Evolutionary conservation across 2,797 vertebrate species (phyloP).

Genomic region (Petrocephalus sullivani): DNA sequence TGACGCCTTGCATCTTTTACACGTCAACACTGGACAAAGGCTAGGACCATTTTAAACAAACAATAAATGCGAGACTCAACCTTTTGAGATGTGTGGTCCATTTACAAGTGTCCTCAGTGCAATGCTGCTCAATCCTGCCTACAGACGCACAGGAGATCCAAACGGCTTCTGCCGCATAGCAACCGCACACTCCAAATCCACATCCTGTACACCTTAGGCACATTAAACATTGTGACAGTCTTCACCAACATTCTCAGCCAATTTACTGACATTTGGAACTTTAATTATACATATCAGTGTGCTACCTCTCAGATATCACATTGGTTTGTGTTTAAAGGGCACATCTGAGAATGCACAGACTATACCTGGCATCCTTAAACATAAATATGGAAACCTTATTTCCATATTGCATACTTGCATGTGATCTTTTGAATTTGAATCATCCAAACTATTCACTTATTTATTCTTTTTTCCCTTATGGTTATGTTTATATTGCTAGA

Average conservation of each 20-base stretch:
- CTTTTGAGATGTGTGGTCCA: neutral
- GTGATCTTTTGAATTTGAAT: neutral
- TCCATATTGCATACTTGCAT: neutral
- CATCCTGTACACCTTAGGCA: neutral
- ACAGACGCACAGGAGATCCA: neutral
- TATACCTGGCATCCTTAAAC: neutral
- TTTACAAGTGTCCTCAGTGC: neutral
- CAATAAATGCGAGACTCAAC: neutral
- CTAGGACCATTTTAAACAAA: neutral
- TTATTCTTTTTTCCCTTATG: neutral
- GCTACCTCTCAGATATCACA: neutral
- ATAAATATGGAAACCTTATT: conserved; percentile 1
- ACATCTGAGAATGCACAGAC: neutral
- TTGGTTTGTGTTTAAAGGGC: neutral
- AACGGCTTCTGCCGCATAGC: neutral
- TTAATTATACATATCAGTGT: neutral
- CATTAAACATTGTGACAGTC: neutral
- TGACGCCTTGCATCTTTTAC: neutral
- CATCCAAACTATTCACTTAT: neutral
- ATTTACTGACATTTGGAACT: neutral
- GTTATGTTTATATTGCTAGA: neutral
- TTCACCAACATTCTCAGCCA: neutral
- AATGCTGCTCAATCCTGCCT: neutral
- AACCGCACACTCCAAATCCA: neutral
- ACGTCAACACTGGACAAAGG: neutral